Percentiles rank a stretch among this genome's conserved stretches.
Conservation (phyloP, 2,797 vertebrate species). For the Apodemus agrarius region DNA sequence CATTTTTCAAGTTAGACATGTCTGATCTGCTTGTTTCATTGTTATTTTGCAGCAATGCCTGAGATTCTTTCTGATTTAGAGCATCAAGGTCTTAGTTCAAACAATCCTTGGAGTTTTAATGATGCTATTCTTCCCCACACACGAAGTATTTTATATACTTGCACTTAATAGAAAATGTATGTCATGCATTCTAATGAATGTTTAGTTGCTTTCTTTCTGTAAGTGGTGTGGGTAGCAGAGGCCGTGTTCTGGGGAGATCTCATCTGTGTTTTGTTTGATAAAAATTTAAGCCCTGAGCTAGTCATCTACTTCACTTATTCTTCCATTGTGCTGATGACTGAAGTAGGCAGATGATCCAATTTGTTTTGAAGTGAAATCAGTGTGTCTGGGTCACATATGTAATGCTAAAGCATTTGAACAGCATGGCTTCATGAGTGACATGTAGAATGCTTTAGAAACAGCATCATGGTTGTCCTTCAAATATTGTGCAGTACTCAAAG, state of each 20-base stretch:
- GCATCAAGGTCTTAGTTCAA: background rate
- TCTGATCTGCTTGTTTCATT: conserved; percentile 36
- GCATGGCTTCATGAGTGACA: background rate
- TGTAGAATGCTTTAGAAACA: background rate
- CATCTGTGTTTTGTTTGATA: background rate
- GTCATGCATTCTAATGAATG: background rate
- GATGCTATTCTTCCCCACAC: background rate
- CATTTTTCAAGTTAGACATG: conserved; percentile 21
- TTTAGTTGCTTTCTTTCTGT: background rate
- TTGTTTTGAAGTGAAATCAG: background rate
- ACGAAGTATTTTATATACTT: background rate
- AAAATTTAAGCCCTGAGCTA: background rate
- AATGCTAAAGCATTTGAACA: background rate
- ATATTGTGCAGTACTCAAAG: background rate
- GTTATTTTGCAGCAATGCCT: background rate
- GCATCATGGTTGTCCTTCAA: background rate
- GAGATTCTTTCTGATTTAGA: background rate
- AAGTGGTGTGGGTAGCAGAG: background rate
- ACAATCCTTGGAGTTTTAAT: conserved; percentile 11
- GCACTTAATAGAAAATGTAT: background rate
- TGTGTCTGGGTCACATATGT: background rate
- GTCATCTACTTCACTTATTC: background rate
- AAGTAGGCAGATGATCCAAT: background rate
- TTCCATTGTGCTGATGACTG: background rate
- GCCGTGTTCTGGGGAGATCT: background rate